Evolutionary conservation across 2,797 vertebrate species (phyloP).

Genomic region (Onychomys arenicola): DNA sequence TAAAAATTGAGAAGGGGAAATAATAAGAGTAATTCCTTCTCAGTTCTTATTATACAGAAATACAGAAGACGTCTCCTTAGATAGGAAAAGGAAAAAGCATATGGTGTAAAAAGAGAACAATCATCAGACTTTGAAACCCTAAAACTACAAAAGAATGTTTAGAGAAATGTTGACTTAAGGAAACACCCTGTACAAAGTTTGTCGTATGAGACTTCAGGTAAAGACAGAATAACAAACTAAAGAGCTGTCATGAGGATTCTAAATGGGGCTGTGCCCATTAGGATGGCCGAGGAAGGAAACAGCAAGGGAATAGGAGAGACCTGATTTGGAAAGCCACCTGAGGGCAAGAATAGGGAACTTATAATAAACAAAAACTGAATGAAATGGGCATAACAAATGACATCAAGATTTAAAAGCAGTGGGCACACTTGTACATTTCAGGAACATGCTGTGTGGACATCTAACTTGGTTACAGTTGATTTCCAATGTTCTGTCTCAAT

Average conservation of each 20-base stretch:
- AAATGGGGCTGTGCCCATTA: not conserved
- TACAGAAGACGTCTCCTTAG: not conserved
- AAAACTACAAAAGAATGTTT: conserved; percentile 49
- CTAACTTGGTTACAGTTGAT: conserved; percentile 4
- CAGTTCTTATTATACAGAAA: conserved; percentile 37
- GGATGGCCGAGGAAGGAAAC: not conserved
- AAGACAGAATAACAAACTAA: conserved; percentile 3
- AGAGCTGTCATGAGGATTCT: not conserved
- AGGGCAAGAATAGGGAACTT: not conserved
- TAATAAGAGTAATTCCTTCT: not conserved
- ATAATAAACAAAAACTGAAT: not conserved
- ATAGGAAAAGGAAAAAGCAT: not conserved
- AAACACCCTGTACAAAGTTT: not conserved
- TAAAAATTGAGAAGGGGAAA: not conserved
- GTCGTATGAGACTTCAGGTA: not conserved
- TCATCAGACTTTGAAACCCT: not conserved
- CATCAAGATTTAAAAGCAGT: not conserved
- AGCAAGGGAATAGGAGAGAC: not conserved
- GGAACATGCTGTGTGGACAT: not conserved
- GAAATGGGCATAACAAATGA: not conserved
- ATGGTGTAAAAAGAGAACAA: not conserved
- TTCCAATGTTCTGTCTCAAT: not conserved
- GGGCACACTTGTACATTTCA: not conserved
- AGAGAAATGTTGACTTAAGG: not conserved
- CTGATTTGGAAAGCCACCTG: not conserved